These are phyloP conservation scores for Tiliacea citrago DNA, from an alignment of 2,888 invertebrate species.

Conservation along the genomic window DNA sequence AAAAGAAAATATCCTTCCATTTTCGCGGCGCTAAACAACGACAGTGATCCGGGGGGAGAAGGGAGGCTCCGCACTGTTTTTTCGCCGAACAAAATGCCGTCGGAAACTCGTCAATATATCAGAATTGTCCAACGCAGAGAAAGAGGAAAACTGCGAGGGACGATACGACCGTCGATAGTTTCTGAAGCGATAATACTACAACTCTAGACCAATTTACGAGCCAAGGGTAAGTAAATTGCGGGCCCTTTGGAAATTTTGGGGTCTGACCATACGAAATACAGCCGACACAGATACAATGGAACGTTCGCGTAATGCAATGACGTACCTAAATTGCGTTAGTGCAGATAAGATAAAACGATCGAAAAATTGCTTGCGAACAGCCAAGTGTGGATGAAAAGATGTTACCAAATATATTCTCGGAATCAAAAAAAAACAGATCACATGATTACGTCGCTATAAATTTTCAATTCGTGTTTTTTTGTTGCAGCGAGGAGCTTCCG, in stretches of 20 bases:
- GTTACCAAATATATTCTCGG: slow-evolving; percentile 6
- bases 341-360: slow-evolving; percentile 52
- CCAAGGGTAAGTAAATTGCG: slow-evolving; percentile 73
- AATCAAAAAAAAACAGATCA: slow-evolving; percentile 49
- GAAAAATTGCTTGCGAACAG: slow-evolving; percentile 36
- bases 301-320: slow-evolving; percentile 50
- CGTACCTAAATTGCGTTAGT: slow-evolving; percentile 54
- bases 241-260: slow-evolving; percentile 64
- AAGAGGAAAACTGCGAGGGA: slow-evolving; percentile 69
- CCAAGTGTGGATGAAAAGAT: slow-evolving; percentile 19
- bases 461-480: slow-evolving; percentile 48
- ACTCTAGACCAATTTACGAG: slow-evolving; percentile 76
- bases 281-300: slow-evolving; percentile 50
- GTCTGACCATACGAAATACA: slow-evolving; percentile 64
- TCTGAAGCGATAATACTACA: slow-evolving; percentile 74
- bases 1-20: slow-evolving; percentile 70
- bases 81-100: slow-evolving; percentile 71
- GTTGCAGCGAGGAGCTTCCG: slow-evolving; percentile 50
- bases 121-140: slow-evolving; percentile 72
- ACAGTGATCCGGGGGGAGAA: slow-evolving; percentile 63
- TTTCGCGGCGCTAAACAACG: slow-evolving; percentile 71
- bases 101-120: slow-evolving; percentile 80
- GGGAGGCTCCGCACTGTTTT: slow-evolving; percentile 68
- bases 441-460: slow-evolving; percentile 54
- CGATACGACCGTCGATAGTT: slow-evolving; percentile 71